Conservation (phyloP, 2,113 vertebrate genomes). For the Anhinga rufa region DNA sequence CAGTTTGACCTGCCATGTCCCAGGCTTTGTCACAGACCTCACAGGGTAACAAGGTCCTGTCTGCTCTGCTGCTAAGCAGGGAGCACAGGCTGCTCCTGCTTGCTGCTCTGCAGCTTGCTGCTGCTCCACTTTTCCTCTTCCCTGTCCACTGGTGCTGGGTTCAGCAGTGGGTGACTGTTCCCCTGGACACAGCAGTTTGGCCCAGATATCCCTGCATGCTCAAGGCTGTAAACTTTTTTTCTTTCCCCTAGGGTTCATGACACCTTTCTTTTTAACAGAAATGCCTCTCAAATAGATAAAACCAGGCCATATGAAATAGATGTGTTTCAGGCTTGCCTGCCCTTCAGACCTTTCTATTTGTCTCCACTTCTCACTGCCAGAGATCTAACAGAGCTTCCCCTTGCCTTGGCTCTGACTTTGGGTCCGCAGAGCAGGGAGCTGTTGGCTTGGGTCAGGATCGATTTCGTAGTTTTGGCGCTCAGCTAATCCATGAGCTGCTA, state of each 20-base stretch:
- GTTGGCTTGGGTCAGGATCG: background rate
- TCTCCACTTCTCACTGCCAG: background rate
- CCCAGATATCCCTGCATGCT: background rate
- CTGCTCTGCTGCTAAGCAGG: background rate
- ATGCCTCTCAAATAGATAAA: background rate
- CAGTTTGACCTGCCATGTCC: background rate
- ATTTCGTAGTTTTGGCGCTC: background rate
- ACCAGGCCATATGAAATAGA: background rate
- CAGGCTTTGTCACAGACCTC: background rate
- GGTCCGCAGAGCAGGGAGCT: background rate
- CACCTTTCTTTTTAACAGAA: background rate
- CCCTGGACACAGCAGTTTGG: background rate
- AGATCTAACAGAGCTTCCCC: background rate
- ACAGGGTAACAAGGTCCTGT: background rate
- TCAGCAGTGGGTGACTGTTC: background rate
- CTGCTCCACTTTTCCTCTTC: background rate
- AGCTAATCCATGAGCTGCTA: background rate
- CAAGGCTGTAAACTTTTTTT: background rate
- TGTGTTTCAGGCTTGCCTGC: background rate
- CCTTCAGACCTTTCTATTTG: background rate
- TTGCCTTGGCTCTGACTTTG: background rate
- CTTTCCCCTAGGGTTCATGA: background rate
- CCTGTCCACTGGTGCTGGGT: background rate
- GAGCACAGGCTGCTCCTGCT: background rate
- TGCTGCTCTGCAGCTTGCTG: background rate